Evolutionary conservation across 2,797 vertebrate genomes (phyloP), one percentile per base, ranked within the genome.

Genomic region (Spinibarbus caldwelli): DNA sequence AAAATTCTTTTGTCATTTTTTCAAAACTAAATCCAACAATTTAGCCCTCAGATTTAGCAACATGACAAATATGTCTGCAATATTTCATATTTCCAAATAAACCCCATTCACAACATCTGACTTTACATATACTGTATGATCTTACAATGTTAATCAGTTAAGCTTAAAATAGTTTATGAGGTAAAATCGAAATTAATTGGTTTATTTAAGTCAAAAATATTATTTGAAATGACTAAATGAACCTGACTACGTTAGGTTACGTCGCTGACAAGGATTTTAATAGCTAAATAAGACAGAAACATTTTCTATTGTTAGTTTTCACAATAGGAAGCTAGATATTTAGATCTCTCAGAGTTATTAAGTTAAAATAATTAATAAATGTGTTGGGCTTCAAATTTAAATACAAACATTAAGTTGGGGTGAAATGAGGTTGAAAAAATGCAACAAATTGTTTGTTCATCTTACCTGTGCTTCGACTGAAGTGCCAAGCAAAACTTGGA

Each of bases 401-500:
- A 67, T 52, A 78, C 52, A 68, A 62, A 34, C 36, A 75, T 59
- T 34, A 49, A 34, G 17, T 41, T 72, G 38, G 71, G 68, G 57
- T 43, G 23, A 45, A 75, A 47, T 9, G 19, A 19, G 17, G 9
- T 6, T 23, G 26, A 9, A 8, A 71, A 26, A 23, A 64, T 3
- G 29, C 26, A 43, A 29, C 45, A 10, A 8, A 19, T 23, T 4
- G 9, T 10, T 38, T 70, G 14, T 90, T 93, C 87, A 14, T 85
- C 83, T 64, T 79, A 94, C 94, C 94, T 95, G 94, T 73, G 93
- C 91, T 15, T 89, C 83, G 54, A 84, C 88, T 36, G 78, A 88
- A 83, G 87, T 86, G 90, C 91, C 90, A 81, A 85, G 83, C 34
- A 90, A 57, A 94, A 92, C 90, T 92, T 93, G 82, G 17, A 67